A percentile compares a stretch with the other conserved stretches of the same genome.
These are phyloP conservation scores for Anas platyrhynchos DNA, from an alignment of 2,113 vertebrate species.

Conservation along the genomic window DNA sequence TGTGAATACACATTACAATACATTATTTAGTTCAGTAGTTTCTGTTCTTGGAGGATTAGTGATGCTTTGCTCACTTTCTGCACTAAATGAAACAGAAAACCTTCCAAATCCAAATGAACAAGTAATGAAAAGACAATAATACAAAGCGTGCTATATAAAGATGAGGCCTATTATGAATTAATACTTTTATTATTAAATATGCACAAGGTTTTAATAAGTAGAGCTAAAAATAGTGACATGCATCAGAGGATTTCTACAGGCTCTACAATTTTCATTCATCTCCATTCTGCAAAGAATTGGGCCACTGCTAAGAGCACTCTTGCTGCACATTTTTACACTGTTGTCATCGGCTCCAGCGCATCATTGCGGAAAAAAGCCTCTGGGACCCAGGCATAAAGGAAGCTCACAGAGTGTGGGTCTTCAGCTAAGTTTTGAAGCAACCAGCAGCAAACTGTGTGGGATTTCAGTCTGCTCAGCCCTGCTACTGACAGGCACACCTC, in stretches of 20 bases:
- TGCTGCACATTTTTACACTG: not conserved
- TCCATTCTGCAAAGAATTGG: not conserved
- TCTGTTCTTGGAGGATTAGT: not conserved
- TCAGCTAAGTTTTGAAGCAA: not conserved
- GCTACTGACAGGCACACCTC: not conserved
- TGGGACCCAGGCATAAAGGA: not conserved
- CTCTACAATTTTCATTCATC: slow-evolving; percentile 43
- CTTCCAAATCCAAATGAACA: slow-evolving; percentile 22
- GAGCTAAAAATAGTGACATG: slow-evolving; percentile 31
- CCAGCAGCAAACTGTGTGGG: not conserved
- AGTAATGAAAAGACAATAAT: slow-evolving; percentile 38
- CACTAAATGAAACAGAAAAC: slow-evolving; percentile 31
- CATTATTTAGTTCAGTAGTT: not conserved
- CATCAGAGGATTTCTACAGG: slow-evolving; percentile 15
- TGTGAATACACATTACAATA: not conserved
- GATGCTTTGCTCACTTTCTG: not conserved
- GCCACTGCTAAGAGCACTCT: not conserved
- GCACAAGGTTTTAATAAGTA: slow-evolving; percentile 41
- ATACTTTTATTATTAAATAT: slow-evolving; percentile 49
- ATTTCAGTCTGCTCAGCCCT: not conserved
- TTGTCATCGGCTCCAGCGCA: not conserved
- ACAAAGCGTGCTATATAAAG: not conserved
- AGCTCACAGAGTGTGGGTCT: too few species aligned
- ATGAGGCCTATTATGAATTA: slow-evolving; percentile 33
- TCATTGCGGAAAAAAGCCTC: not conserved